phyloP scores from a whole-genome alignment of 2,797 vertebrate species.

The Petrocephalus sullivani region DNA sequence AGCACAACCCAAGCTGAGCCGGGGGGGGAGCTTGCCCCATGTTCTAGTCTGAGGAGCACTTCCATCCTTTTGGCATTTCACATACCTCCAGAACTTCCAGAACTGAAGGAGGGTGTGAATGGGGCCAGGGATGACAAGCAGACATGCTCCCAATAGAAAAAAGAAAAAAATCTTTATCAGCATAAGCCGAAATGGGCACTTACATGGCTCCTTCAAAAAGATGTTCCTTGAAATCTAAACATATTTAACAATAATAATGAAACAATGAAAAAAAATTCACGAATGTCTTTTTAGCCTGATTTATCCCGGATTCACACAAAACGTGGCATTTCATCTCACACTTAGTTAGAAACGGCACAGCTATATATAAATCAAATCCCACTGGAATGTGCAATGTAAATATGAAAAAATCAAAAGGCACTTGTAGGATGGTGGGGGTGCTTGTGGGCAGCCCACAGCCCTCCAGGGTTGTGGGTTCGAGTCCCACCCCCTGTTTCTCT shows the following conservation, averaged over 20 bases:
- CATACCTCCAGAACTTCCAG: neutral
- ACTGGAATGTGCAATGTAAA: neutral
- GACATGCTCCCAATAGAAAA: neutral
- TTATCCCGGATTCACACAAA: neutral
- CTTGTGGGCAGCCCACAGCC: neutral
- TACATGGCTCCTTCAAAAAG: neutral
- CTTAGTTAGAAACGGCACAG: neutral
- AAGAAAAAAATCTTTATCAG: neutral
- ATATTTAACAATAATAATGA: neutral
- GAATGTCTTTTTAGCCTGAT: neutral
- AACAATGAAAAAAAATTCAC: neutral
- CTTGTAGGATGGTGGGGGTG: neutral
- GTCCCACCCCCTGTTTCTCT: neutral
- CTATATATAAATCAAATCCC: neutral
- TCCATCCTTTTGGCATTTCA: neutral
- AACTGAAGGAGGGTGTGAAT: neutral
- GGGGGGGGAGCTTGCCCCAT: neutral
- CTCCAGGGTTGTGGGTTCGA: neutral
- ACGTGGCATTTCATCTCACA: neutral
- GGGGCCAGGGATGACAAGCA: neutral
- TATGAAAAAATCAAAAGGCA: neutral
- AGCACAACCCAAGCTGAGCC: neutral
- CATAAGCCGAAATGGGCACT: neutral
- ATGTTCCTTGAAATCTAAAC: neutral
- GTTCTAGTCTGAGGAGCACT: neutral